Base-by-base conservation (phyloP, 2,113 vertebrate genomes). In the Calyptommatus sinebrachiatus region DNA sequence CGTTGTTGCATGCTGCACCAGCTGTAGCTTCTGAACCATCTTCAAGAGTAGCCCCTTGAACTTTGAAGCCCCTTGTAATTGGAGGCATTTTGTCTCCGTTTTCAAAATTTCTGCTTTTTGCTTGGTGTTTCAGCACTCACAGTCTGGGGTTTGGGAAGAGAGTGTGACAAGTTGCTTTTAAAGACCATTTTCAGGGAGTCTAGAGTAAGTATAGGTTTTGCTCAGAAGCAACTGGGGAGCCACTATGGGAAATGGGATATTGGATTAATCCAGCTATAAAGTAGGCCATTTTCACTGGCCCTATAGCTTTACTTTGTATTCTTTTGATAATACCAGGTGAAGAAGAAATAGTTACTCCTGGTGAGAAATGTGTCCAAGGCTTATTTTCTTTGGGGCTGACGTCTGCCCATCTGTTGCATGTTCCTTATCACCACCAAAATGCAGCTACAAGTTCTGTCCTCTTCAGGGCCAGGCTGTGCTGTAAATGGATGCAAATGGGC, bases 41-140 rank as follows among this genome's bases (percentile, higher is more conserved):
- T n/a, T n/a, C n/a, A n/a, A n/a, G n/a, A 5, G 35, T 41, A 41
- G 35, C 35, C 35, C 35, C 35, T 41, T 41, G 35, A 41, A 41
- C 35, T 41, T 41, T 41, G 35, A 41, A 41, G 35, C 3, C 35
- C 35, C 35, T 41, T 41, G 35, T 4, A 41, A 41, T 50, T 3
- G 45, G 80, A 77, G 76, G 83, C 80, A 90, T 92, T 86, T 85
- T 41, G 35, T 67, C 76, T 75, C 41, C 28, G 85, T 90, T 68
- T 81, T 79, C 20, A 77, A 61, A 84, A 68, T 81, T 50, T 57
- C 68, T 84, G 63, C 68, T 77, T 35, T 77, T 1, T 81, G 70
- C 78, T 16, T 80, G 84, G 5, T 71, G 62, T 80, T 87, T 70
- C 73, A 24, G 67, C 83, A 1, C 1, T 72, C 73, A 87, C 81